Evolutionary conservation across 2,797 vertebrate genomes (phyloP).

Genomic region (Periparus ater): DNA sequence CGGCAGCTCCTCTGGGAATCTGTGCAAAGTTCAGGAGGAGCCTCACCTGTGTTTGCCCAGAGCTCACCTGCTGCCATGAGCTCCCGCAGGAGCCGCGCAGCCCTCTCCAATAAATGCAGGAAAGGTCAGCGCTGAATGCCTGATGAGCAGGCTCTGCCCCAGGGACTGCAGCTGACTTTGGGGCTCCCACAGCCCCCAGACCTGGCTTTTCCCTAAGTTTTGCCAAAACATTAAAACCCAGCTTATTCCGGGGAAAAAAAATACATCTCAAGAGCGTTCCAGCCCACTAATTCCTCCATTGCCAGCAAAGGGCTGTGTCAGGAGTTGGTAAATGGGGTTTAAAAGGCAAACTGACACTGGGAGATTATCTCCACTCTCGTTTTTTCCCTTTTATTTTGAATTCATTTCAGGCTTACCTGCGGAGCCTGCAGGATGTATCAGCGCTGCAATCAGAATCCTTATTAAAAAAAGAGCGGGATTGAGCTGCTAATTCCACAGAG

Average conservation of each 20-base stretch:
- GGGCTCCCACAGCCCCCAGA: neutral
- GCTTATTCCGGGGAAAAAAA: neutral
- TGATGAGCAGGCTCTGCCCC: neutral
- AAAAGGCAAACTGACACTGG: constrained; percentile 8
- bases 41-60: neutral
- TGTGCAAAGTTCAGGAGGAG: constrained; percentile 64
- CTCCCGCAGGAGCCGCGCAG: neutral
- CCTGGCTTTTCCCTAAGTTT: neutral
- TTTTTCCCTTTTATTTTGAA: neutral
- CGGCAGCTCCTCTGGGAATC: neutral
- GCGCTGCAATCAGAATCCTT: neutral
- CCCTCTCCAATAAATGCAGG: neutral
- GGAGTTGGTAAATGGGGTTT: neutral
- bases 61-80: neutral
- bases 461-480: neutral
- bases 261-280: neutral
- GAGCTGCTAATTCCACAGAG: constrained; percentile 30
- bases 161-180: neutral
- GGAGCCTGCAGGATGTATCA: neutral
- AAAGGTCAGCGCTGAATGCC: constrained; percentile 51
- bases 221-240: neutral
- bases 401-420: neutral
- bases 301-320: neutral
- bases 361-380: neutral
- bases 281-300: neutral